Base-by-base conservation (phyloP, 2,888 invertebrate species). In the Apotomis turbidana region DNA sequence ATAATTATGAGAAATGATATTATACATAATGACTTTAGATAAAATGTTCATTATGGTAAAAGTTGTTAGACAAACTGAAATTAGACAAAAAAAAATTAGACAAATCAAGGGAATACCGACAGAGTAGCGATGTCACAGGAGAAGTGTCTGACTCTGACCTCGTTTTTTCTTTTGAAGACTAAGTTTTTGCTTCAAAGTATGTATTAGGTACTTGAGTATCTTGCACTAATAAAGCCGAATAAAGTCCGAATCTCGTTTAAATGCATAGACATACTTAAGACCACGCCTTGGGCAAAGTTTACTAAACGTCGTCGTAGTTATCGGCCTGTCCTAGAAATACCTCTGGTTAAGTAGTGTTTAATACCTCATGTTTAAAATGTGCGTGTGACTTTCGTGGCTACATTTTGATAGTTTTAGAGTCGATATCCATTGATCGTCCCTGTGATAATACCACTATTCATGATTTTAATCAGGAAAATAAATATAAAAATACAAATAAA, bases 261-360 rank as follows among this genome's bases (percentile, higher is more conserved):
- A 46, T 2, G 36, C 55, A 66, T 46, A 54, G 3, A 44, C 15
- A 8, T 64, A 27, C 41, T 52, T 55, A 27, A 44, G 15, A 15
- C 13, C 54, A 64, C 54, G 27, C 64, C 55, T 44, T 44, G 44
- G 10, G 41, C 27, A 55, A 12, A 55, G 27, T 46, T 66, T 46
- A 55, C 44, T 58, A 58, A 55, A 57, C 44, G 9, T 4, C 5
- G 12, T 27, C 9, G 8, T 4, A 46, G 8, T 13, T 44, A 12
- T 60, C 46, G 60, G 12, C 46, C 6, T 61, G 52, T 15, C 10
- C 15, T 27, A 27, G 15, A 44, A 54, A 38, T 54, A 52, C 3
- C 12, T 66, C 55, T 3, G n/a, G 9, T 55, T n/a, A 46, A 44
- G 12, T 36, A 52, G 52, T 62, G 8, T n/a, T 62, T 49, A 49